Conservation (phyloP, 2,888 invertebrate species). For the Tipula helvola region DNA sequence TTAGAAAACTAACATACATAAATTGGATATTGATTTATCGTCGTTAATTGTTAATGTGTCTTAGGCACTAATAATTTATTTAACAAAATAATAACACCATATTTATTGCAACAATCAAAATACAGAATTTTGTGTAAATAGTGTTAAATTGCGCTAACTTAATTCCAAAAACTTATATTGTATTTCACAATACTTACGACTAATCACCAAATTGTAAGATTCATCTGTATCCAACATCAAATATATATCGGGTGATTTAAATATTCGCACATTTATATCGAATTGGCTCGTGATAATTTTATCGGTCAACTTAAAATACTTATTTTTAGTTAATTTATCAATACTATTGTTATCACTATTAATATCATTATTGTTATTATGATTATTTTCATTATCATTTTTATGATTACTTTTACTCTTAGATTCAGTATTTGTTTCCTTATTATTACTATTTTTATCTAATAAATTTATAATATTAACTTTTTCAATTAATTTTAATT, state of each 20-base stretch:
- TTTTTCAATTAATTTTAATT: constrained; percentile 29
- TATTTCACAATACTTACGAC: constrained; percentile 28
- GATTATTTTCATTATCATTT: not conserved
- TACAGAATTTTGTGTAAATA: too few species aligned
- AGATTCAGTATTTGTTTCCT: not conserved
- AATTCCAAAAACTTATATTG: too few species aligned
- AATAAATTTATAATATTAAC: constrained; percentile 20
- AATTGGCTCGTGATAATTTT: constrained; percentile 14
- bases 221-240: constrained; percentile 59
- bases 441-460: constrained; percentile 11
- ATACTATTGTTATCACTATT: constrained; percentile 13
- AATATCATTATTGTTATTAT: constrained; percentile 5
- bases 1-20: too few species aligned
- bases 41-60: too few species aligned
- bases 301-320: not conserved
- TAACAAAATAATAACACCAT: too few species aligned
- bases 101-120: too few species aligned
- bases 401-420: not conserved
- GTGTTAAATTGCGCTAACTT: too few species aligned
- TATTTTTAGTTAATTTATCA: constrained; percentile 7
- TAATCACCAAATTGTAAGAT: constrained; percentile 53
- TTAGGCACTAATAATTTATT: too few species aligned
- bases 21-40: too few species aligned
- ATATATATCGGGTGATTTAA: constrained; percentile 42
- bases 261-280: constrained; percentile 39